phyloP scores from a whole-genome alignment of 2,113 vertebrate species.

The Sander vitreus region DNA sequence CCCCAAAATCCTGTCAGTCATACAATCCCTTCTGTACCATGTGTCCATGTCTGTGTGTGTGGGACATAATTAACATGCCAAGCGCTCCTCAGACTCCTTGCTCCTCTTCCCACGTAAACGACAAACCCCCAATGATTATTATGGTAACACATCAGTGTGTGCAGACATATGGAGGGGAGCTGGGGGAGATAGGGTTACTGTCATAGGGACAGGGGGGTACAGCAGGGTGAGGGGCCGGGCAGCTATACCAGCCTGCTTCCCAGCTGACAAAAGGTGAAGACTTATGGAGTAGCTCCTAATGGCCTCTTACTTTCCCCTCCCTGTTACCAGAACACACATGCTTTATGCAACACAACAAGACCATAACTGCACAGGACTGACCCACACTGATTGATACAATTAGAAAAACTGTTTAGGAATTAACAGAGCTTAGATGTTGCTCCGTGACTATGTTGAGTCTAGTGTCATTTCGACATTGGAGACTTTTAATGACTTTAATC shows the following conservation, averaged over 20 bases:
- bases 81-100: constrained; percentile 56
- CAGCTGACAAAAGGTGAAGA: constrained; percentile 71
- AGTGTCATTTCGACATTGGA: not conserved
- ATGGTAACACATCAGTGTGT: constrained; percentile 75
- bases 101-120: constrained; percentile 71
- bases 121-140: constrained; percentile 72
- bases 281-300: constrained; percentile 60
- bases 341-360: constrained; percentile 30
- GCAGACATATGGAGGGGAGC: constrained; percentile 64
- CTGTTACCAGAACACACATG: constrained; percentile 43
- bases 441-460: not conserved
- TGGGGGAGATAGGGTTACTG: constrained; percentile 65
- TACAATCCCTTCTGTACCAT: constrained; percentile 31
- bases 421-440: not conserved
- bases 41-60: constrained; percentile 19
- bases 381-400: not conserved
- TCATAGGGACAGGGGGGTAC: constrained; percentile 42
- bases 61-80: constrained; percentile 77
- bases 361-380: not conserved
- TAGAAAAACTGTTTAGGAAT: not conserved
- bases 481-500: not conserved
- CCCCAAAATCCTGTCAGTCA: not conserved
- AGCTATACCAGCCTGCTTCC: constrained; percentile 35
- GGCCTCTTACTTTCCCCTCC: constrained; percentile 24
- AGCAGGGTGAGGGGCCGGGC: constrained; percentile 38